Base-by-base conservation (phyloP, 2,113 vertebrate species). In the Odocoileus hemionus region DNA sequence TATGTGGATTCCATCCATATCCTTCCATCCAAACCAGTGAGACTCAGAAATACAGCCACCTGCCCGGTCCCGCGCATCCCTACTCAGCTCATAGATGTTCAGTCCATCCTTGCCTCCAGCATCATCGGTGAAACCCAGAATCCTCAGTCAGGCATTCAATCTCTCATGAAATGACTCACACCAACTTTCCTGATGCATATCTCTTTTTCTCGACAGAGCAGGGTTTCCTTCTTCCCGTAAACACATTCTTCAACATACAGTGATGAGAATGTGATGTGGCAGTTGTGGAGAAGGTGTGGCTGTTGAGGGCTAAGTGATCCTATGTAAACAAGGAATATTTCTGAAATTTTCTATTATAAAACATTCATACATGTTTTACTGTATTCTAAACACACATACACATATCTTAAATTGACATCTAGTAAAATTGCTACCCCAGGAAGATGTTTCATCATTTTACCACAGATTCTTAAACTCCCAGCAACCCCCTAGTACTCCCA, bases 1-100 rank as follows among this genome's bases (percentile, higher is more conserved):
- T 55, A 21, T 60, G 85, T 82, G 79, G 67, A 52, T 28, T 16
- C 11, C 13, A 15, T 33, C 26, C 26, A 52, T 7, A n/a, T 26
- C 5, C 30, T 5, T 11, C 7, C 17, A 14, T 14, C 45, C 2
- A 33, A 33, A 30, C 26, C 74, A 47, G 0, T 4, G 52, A 85
- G 8, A 7, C 11, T n/a, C 79, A 89, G 54, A 93, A 84, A 54
- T 9, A 2, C 3, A 64, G 60, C 47, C n/a, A 28, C 28, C 64
- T 78, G 25, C 30, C 1, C 2, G 3, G 25, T 17, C 57, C 78
- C 25, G 2, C 3, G 8, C 19, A 39, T 21, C 11, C 12, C 25
- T 60, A n/a, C 61, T 52, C 43, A 50, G 58, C 45, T 86, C n/a
- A 17, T 9, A 43, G n/a, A 5, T 14, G n/a, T 13, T 50, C 55